Conservation (phyloP, 2,888 invertebrate species). For the Agrenia bidenticulata region DNA sequence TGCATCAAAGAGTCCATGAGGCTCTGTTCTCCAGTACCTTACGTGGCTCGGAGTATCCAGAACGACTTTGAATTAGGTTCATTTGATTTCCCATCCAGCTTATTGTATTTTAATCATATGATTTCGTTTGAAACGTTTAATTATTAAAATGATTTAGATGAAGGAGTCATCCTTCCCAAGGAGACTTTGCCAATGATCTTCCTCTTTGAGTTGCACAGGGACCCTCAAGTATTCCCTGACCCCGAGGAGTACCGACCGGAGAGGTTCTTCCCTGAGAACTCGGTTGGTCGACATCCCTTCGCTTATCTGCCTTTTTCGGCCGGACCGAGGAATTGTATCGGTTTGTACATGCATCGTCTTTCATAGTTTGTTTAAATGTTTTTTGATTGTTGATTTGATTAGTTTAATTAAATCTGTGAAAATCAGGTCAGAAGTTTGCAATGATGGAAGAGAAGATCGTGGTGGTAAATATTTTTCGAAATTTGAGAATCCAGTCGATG, state of each 20-base stretch:
- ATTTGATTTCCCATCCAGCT: not conserved
- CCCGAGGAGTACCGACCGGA: slow-evolving; percentile 61
- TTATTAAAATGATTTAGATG: slow-evolving; percentile 47
- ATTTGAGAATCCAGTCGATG: slow-evolving; percentile 61
- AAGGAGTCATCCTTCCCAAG: slow-evolving; percentile 55
- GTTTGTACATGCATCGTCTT: slow-evolving; percentile 15
- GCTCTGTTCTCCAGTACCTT: slow-evolving; percentile 56
- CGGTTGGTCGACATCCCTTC: slow-evolving; percentile 56
- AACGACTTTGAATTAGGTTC: slow-evolving; percentile 54
- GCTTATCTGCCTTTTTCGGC: slow-evolving; percentile 58
- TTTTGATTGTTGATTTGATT: not conserved
- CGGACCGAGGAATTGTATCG: slow-evolving; percentile 44
- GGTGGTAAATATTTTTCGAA: slow-evolving; percentile 62
- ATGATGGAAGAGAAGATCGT: slow-evolving; percentile 63
- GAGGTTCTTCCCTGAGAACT: slow-evolving; percentile 59
- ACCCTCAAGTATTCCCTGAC: slow-evolving; percentile 58
- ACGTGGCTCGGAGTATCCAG: slow-evolving; percentile 54
- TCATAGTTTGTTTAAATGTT: not conserved
- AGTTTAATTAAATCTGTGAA: too few relatives aligned
- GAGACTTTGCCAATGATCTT: slow-evolving; percentile 56
- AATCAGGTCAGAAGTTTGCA: slow-evolving; percentile 64
- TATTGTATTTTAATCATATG: not conserved
- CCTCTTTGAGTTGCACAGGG: slow-evolving; percentile 57
- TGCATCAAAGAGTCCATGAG: slow-evolving; percentile 57
- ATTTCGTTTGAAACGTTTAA: not conserved